Conservation (phyloP, 2,113 vertebrate species). For the Nothocercus julius region DNA sequence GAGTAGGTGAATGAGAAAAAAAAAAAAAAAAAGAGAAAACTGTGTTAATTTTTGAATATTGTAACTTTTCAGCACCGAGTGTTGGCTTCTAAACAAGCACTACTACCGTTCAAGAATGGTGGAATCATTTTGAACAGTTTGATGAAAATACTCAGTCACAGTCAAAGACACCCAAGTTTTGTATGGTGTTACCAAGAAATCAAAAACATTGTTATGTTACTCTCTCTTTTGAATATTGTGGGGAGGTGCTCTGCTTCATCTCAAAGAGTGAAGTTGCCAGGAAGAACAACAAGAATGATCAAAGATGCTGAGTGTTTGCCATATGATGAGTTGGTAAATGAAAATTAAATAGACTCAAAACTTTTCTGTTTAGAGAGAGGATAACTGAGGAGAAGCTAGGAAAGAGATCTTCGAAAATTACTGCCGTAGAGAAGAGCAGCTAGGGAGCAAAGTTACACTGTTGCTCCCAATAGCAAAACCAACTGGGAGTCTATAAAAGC, state of each 20-base stretch:
- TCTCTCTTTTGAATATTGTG: background rate
- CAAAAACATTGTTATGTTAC: background rate
- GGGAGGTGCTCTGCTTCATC: background rate
- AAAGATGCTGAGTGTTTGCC: background rate
- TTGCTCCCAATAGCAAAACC: background rate
- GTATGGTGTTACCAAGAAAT: background rate
- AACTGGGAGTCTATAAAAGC: background rate
- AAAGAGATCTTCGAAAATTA: background rate
- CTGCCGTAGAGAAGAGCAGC: background rate
- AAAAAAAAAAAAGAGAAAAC: background rate
- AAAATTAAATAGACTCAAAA: background rate
- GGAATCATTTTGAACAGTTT: background rate
- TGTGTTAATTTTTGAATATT: background rate
- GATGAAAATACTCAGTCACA: background rate
- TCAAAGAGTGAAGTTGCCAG: background rate
- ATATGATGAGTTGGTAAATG: background rate
- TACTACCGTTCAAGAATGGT: background rate
- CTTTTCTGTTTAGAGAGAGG: background rate
- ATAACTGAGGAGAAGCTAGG: background rate
- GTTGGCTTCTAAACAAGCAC: background rate
- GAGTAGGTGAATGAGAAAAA: background rate
- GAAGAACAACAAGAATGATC: background rate
- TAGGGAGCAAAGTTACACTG: background rate
- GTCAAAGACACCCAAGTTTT: background rate
- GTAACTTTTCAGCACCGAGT: background rate